A percentile compares a stretch with the other conserved stretches of the same genome.
Evolutionary conservation across 2,888 invertebrate species (phyloP).

Genomic region (Philaethria dido): DNA sequence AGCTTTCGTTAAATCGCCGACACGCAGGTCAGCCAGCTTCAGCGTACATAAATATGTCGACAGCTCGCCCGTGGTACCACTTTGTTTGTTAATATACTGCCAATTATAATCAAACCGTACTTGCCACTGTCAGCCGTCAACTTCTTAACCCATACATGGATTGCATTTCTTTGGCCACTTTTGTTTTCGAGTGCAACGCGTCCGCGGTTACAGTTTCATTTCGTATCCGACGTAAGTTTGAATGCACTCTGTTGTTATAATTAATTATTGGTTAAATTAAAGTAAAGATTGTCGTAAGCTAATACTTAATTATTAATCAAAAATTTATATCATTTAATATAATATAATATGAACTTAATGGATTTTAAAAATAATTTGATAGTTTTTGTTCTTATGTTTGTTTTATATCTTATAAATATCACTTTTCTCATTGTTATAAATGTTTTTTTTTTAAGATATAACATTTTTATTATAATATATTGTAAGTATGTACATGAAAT

Average conservation of each 20-base stretch:
- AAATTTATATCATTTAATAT: no score
- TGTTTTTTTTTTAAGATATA: no score
- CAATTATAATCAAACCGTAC: constrained; percentile 70
- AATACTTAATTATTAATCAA: no score
- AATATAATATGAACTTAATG: no score
- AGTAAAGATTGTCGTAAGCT: background rate
- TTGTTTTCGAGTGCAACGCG: constrained; percentile 41
- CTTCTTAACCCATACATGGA: constrained; percentile 71
- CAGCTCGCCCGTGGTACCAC: constrained; percentile 74
- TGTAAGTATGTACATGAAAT: no score
- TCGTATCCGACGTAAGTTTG: constrained; percentile 14
- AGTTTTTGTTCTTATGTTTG: no score
- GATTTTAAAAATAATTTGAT: no score
- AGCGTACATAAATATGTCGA: constrained; percentile 78
- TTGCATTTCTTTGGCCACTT: constrained; percentile 56
- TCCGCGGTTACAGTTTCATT: constrained; percentile 37
- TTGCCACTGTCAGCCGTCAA: constrained; percentile 68
- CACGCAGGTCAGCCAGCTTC: constrained; percentile 70
- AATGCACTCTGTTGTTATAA: background rate
- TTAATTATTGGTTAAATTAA: constrained; percentile 2
- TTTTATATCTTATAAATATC: no score
- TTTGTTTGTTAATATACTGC: constrained; percentile 78
- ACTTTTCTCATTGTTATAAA: no score
- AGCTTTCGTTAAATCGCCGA: constrained; percentile 78
- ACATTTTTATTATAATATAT: no score